phyloP scores from a whole-genome alignment of 2,888 invertebrate species.

The Ormyrus labotus region DNA sequence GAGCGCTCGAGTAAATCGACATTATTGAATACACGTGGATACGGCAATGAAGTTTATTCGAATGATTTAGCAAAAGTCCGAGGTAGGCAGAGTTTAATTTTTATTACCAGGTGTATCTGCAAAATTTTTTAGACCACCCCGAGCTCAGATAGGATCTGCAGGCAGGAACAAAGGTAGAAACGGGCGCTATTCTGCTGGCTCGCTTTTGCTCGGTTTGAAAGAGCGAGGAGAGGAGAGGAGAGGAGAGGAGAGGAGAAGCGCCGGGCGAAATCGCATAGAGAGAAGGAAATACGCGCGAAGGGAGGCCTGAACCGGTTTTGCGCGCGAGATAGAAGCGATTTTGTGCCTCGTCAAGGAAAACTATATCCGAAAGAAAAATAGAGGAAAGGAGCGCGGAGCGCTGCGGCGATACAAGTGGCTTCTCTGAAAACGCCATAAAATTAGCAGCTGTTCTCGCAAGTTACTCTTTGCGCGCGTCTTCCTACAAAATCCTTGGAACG shows the following conservation, averaged over 20 bases:
- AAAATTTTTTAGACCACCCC: constrained; percentile 25
- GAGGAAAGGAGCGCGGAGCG: constrained; percentile 31
- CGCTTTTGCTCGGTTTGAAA: not conserved
- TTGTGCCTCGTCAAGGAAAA: constrained; percentile 56
- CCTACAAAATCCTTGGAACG: constrained; percentile 46
- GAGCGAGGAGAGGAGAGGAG: not conserved
- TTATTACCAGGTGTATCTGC: constrained; percentile 43
- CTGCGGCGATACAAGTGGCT: constrained; percentile 49
- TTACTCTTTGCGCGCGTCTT: constrained; percentile 35
- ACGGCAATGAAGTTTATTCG: too few relatives aligned
- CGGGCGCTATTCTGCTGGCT: not conserved
- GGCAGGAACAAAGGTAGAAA: constrained; percentile 43
- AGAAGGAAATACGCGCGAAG: constrained; percentile 25
- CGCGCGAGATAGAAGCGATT: constrained; percentile 44
- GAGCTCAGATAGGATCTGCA: constrained; percentile 24
- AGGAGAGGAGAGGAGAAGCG: not conserved
- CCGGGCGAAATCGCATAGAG: constrained; percentile 21
- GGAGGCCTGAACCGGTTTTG: constrained; percentile 40
- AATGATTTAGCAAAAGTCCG: constrained; percentile 1
- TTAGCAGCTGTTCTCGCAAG: constrained; percentile 54
- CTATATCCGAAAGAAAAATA: constrained; percentile 47
- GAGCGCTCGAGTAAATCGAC: too few relatives aligned
- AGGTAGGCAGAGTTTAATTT: constrained; percentile 31
- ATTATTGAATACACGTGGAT: too few relatives aligned
- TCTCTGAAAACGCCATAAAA: constrained; percentile 57